Percentiles rank a stretch among this genome's conserved stretches.
phyloP scores from a whole-genome alignment of 2,888 invertebrate genomes.

The Physocephala rufipes region DNA sequence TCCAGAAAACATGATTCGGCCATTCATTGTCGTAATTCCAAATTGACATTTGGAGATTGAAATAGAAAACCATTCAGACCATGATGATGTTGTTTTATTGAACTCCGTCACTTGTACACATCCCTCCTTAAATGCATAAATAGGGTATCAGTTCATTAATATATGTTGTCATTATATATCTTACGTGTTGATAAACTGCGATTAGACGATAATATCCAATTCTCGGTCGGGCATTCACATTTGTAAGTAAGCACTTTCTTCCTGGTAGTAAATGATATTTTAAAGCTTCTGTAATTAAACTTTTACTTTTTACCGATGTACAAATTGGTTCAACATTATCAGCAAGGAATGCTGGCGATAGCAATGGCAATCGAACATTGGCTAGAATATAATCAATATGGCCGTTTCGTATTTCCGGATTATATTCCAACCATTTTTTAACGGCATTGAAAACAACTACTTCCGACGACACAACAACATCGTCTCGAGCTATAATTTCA shows the following conservation, averaged over 20 bases:
- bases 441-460: neutral
- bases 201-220: no score
- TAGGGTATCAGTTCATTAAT: no score
- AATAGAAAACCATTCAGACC: no score
- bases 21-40: no score
- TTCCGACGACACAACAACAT: neutral
- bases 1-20: no score
- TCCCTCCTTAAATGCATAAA: no score
- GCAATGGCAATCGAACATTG: neutral
- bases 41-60: no score
- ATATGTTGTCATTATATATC: no score
- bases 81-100: no score
- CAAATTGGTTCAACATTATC: neutral
- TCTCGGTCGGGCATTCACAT: neutral
- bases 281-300: neutral
- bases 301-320: neutral
- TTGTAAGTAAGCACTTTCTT: no score
- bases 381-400: neutral
- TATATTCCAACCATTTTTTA: neutral
- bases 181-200: no score
- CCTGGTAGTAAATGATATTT: neutral
- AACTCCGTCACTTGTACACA: no score
- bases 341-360: conserved; percentile 1
- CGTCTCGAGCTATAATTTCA: neutral
- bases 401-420: neutral